Conservation (phyloP, 2,888 invertebrate species). For the Mechanitis mazaeus region DNA sequence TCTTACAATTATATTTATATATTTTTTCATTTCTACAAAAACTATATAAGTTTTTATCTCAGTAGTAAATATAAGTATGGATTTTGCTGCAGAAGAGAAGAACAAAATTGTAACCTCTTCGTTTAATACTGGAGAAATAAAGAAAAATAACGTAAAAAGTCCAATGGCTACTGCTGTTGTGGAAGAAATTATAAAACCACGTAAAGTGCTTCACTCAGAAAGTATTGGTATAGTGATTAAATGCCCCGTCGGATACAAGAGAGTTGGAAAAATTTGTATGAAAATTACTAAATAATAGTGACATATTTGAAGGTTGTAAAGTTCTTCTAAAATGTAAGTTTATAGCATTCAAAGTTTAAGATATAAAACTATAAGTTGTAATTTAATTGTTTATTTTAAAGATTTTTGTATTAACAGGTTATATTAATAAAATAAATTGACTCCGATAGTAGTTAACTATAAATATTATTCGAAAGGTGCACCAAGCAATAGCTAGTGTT, state of each 20-base stretch:
- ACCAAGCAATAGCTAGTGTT: no score
- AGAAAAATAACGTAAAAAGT: neutral
- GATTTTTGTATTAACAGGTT: no score
- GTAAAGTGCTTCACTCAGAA: constrained; percentile 2
- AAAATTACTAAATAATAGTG: neutral
- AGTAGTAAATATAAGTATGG: constrained; percentile 1
- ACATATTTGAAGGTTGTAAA: constrained; percentile 8
- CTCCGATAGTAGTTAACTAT: no score
- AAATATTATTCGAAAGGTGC: no score
- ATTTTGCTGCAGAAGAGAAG: constrained; percentile 6
- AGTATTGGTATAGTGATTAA: neutral
- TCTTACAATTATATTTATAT: no score
- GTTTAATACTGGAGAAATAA: neutral
- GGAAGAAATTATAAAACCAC: constrained; percentile 13
- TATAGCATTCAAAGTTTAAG: neutral
- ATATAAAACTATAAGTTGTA: no score
- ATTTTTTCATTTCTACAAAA: no score
- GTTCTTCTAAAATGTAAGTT: constrained; percentile 16
- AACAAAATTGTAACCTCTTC: neutral
- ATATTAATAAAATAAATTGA: no score
- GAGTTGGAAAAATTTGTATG: constrained; percentile 11
- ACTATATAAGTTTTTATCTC: no score
- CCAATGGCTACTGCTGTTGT: constrained; percentile 4
- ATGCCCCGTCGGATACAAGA: constrained; percentile 14
- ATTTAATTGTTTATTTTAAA: no score